These are phyloP conservation scores for Drosophila guanche DNA, from an alignment of 1,140 invertebrate species.

Conservation along the genomic window DNA sequence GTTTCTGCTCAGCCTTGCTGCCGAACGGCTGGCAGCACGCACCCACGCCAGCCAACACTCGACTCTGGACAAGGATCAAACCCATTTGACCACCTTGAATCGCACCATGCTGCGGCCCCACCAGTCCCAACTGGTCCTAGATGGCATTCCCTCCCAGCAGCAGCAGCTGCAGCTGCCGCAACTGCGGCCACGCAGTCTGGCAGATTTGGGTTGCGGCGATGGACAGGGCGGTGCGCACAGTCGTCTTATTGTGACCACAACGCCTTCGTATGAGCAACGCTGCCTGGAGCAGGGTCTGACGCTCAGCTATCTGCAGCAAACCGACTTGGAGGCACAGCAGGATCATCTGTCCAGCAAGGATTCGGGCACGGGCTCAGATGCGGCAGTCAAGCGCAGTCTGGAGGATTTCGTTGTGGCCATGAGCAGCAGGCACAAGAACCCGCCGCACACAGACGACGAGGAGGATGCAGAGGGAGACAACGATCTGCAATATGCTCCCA, in stretches of 20 bases:
- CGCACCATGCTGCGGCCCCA: slow-evolving; percentile 58
- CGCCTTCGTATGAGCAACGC: slow-evolving; percentile 74
- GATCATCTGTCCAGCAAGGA: slow-evolving; percentile 81
- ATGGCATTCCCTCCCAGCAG: slow-evolving; percentile 36
- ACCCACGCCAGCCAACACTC: slow-evolving; percentile 53
- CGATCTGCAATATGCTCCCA: slow-evolving; percentile 53
- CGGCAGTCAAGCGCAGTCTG: slow-evolving; percentile 74
- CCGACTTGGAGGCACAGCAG: slow-evolving; percentile 64
- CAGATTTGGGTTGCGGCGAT: slow-evolving; percentile 48
- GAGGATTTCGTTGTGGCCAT: slow-evolving; percentile 67
- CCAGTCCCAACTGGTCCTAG: slow-evolving; percentile 54
- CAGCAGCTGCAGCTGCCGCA: slow-evolving; percentile 51
- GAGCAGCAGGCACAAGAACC: slow-evolving; percentile 31
- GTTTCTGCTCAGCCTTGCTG: slow-evolving; percentile 28
- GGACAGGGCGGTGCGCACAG: slow-evolving; percentile 37
- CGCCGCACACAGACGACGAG: slow-evolving; percentile 39
- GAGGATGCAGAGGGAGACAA: slow-evolving; percentile 42
- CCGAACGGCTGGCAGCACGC: slow-evolving; percentile 69
- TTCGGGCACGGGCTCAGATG: slow-evolving; percentile 77
- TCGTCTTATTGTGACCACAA: slow-evolving; percentile 68
- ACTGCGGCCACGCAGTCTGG: slow-evolving; percentile 59
- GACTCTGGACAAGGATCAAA: slow-evolving; percentile 68
- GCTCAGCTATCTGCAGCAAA: slow-evolving; percentile 60
- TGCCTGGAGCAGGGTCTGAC: slow-evolving; percentile 65
- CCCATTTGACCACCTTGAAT: slow-evolving; percentile 73